Evolutionary conservation across 2,113 vertebrate genomes (phyloP), one percentile per base, ranked within the genome.

Genomic region (Eleginops maclovinus): DNA sequence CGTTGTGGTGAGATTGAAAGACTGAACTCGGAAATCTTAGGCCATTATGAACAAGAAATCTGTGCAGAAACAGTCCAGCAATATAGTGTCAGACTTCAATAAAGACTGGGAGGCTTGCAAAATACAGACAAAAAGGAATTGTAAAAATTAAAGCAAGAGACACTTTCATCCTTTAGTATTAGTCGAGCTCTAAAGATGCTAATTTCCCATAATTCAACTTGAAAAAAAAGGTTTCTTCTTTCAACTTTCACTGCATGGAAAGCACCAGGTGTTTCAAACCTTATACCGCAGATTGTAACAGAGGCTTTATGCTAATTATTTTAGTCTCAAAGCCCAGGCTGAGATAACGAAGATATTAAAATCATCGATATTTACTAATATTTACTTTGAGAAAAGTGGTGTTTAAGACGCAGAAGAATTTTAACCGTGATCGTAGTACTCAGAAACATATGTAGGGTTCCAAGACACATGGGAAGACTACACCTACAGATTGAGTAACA

Each of bases 401-500:
- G 3, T 17, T 11, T 28, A 17, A 51, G 7, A 14, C 51, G 17
- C 15, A 26, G 8, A 17, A 44, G 19, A 69, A 77, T 44, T 41
- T 43, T 56, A 51, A 56, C 50, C 53, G 17, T 22, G 16, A 24
- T n/a, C n/a, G 40, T 24, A 60, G 31, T 6, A 60, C 21, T 77
- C 41, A 53, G 21, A 36, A 17, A 61, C 17, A 22, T 46, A 47
- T 13, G 31, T 21, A 41, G 21, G 36, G 3, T 9, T 67, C 50
- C 51, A 15, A 43, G 24, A 58, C 54, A 66, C 46, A 43, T 44
- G 43, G 17, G 22, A 13, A 64, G 50, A 53, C 10, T 71, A 19
- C 4, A 24, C 44, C 11, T 75, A 61, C 47, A 71, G 43, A 84
- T 63, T 58, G 17, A 77, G 62, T 31, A n/a, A 72, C 41, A 24